Base-by-base conservation (phyloP, 2,113 vertebrate species). In the Strix uralensis region DNA sequence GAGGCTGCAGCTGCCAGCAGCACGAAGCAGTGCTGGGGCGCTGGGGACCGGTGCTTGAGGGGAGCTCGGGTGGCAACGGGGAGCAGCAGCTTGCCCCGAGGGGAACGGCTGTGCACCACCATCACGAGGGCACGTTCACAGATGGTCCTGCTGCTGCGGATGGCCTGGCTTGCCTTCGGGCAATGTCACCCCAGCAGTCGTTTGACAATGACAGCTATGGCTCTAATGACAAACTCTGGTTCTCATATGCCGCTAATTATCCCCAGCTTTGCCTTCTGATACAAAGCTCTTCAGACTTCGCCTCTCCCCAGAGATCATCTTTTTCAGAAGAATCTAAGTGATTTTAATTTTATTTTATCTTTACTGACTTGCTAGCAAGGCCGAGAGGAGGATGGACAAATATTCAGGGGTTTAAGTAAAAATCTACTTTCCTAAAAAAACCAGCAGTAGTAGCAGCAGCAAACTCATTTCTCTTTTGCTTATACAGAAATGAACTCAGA, bases 1-100 rank as follows among this genome's bases (percentile, higher is more conserved):
- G 38, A 61, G 42, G 55, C 58, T 51, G 75, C 74, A 59, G 74
- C 22, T 32, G 91, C 83, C 1, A 5, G 74, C 46, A 58, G 23
- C 0, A 1, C n/a, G 1, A 2, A 59, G 91, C 57, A 29, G 69
- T 5, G 26, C 52, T 0, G 4, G 61, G 67, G 34, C 7, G 1
- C 22, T 0, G 1, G 30, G 91, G 40, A 11, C 15, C 1, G 3
- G 20, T 0, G 2, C 61, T 36, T 0, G 0, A 22, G 44, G 52
- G n/a, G 36, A 59, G 58, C 3, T 0, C 1, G 13, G 27, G 63
- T 38, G 58, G 47, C 44, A 66, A 34, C 6, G 4, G 63, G 11
- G 79, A 38, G 52, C 75, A 59, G 87, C 73, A 75, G 85, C 81
- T 62, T n/a, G 62, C 82, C 94, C 90, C 5, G 8, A 38, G 85